Conservation (phyloP, 2,888 invertebrate species). For the Drosophila leonis region DNA sequence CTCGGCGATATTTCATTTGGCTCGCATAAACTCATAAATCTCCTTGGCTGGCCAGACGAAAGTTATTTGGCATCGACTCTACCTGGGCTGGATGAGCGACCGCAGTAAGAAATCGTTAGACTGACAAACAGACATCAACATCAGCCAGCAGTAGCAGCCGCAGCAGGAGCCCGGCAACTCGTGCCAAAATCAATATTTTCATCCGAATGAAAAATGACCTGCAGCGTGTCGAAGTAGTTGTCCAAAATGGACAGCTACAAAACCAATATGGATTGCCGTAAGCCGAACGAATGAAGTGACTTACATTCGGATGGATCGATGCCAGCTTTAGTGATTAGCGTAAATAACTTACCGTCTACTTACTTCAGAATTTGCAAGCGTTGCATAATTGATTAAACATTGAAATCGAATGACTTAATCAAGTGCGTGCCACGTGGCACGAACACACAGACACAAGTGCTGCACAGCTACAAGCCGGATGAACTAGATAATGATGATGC, state of each 20-base stretch:
- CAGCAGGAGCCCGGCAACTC: conserved; percentile 11
- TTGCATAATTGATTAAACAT: conserved; percentile 77
- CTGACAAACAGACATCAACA: conserved; percentile 82
- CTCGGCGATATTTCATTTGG: conserved; percentile 77
- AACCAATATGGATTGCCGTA: conserved; percentile 36
- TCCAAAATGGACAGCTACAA: conserved; percentile 56
- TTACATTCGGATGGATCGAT: conserved; percentile 15
- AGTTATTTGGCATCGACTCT: conserved; percentile 32
- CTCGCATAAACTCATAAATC: conserved; percentile 78
- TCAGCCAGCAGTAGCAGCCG: conserved; percentile 35
- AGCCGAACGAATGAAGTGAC: conserved; percentile 41
- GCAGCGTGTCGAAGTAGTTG: conserved; percentile 50
- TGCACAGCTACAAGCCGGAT: conserved; percentile 1
- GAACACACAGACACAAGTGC: conserved; percentile 23
- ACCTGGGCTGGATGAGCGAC: conserved; percentile 43
- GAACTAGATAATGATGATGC: conserved; percentile 26
- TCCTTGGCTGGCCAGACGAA: conserved; percentile 45
- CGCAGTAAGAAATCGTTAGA: conserved; percentile 74
- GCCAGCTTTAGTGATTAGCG: conserved; percentile 56
- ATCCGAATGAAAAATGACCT: conserved; percentile 81
- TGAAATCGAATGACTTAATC: conserved; percentile 73
- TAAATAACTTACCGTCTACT: conserved; percentile 35
- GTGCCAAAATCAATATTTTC: conserved; percentile 80
- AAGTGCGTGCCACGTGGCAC: conserved; percentile 71
- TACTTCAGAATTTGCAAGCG: conserved; percentile 63